These are phyloP conservation scores for Julus scandinavius DNA, from an alignment of 2,888 invertebrate species.

Conservation along the genomic window DNA sequence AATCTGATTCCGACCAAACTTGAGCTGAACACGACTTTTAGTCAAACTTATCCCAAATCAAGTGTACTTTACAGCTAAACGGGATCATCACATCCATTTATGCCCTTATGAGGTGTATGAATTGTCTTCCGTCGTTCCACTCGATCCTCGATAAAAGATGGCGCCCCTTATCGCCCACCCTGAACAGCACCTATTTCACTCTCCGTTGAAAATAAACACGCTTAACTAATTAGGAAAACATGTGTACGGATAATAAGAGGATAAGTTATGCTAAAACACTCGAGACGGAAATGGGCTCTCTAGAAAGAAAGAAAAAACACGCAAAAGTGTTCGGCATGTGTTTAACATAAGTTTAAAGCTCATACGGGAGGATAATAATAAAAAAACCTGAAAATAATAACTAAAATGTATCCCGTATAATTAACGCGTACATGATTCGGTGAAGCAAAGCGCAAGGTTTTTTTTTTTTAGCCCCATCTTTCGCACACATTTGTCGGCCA, in stretches of 20 bases:
- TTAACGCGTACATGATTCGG: background rate
- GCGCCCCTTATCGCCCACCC: background rate
- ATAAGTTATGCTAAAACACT: conserved; percentile 31
- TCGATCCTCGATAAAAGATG: background rate
- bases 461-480: background rate
- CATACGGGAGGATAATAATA: background rate
- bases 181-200: background rate
- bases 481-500: background rate
- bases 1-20: no score
- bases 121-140: background rate
- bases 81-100: no score
- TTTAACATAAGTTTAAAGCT: background rate
- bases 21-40: no score
- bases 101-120: no score
- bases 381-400: background rate
- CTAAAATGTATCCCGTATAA: background rate
- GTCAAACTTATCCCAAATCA: no score
- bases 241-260: background rate
- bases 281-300: background rate
- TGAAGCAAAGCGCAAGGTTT: background rate
- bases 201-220: conserved; percentile 5
- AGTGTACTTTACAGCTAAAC: no score
- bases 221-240: conserved; percentile 31
- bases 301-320: background rate
- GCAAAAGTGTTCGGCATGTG: background rate